Conservation (phyloP, 2,888 invertebrate species). For the Sarcophaga caerulescens region DNA sequence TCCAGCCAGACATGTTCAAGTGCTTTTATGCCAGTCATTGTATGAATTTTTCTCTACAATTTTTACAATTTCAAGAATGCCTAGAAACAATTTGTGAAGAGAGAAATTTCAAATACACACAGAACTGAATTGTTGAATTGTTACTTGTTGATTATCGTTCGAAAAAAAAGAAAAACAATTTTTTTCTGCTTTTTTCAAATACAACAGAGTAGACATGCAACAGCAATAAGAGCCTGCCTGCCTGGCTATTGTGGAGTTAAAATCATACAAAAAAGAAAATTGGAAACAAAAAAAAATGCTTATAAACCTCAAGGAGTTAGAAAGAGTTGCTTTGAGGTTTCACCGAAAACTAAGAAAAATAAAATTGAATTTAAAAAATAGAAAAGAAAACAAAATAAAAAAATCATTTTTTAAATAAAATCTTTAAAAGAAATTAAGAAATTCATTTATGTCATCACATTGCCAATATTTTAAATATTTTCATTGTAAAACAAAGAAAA, state of each 20-base stretch:
- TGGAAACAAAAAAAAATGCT: not conserved
- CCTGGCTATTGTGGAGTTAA: not conserved
- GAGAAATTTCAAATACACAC: conserved; percentile 2
- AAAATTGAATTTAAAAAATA: too few species aligned
- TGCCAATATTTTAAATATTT: not conserved
- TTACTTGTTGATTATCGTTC: conserved; percentile 56
- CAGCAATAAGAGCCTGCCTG: not conserved
- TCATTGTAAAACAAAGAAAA: not conserved
- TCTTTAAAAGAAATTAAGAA: not conserved
- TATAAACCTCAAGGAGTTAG: not conserved
- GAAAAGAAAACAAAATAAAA: too few species aligned
- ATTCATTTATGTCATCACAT: not conserved
- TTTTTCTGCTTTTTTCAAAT: not conserved
- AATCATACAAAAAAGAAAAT: not conserved
- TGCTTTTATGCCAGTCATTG: conserved; percentile 53
- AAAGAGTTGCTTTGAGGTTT: not conserved
- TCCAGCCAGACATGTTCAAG: conserved; percentile 65
- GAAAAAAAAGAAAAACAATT: conserved; percentile 2
- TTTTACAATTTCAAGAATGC: conserved; percentile 12
- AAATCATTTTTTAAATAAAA: not conserved
- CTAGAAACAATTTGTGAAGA: not conserved
- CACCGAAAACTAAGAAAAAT: not conserved
- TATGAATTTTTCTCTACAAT: not conserved
- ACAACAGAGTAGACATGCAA: not conserved
- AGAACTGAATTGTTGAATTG: conserved; percentile 20